A percentile compares a stretch with the other conserved stretches of the same genome.
Evolutionary conservation across 2,888 invertebrate genomes (phyloP).

Genomic region (Lumbricus terrestris): DNA sequence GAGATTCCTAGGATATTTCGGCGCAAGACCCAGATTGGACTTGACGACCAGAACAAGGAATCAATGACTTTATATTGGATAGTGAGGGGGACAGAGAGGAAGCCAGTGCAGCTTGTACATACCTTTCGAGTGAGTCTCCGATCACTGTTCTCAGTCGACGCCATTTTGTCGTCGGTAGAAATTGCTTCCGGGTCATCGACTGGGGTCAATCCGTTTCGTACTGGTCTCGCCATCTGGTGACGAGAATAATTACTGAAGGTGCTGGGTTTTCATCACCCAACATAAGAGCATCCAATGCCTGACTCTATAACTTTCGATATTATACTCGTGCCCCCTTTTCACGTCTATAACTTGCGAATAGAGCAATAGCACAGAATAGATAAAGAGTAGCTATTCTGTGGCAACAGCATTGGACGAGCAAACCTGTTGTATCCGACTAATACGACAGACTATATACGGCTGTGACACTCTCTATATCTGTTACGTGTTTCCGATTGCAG

Average conservation of each 20-base stretch:
- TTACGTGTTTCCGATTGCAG: not conserved
- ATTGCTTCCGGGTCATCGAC: not conserved
- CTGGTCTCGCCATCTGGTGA: not conserved
- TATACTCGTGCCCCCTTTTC: not conserved
- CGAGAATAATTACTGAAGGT: not conserved
- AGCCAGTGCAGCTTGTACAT: too few relatives aligned
- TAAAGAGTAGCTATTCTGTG: too few relatives aligned
- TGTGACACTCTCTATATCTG: not conserved
- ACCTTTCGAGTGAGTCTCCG: not conserved
- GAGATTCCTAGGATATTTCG: too few relatives aligned
- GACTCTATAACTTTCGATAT: not conserved
- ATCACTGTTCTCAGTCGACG: not conserved
- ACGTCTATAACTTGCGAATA: too few relatives aligned
- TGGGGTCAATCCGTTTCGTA: not conserved
- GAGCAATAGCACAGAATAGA: too few relatives aligned
- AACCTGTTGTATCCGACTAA: not conserved
- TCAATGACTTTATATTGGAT: too few relatives aligned
- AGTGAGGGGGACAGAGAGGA: too few relatives aligned
- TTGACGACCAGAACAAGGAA: too few relatives aligned
- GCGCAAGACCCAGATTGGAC: too few relatives aligned
- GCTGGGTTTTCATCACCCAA: not conserved
- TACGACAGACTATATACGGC: too few relatives aligned
- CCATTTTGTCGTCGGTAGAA: not conserved
- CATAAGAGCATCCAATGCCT: not conserved
- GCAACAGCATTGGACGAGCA: not conserved